These are phyloP conservation scores for Zophobas morio DNA, from an alignment of 1,140 invertebrate species.

Conservation along the genomic window DNA sequence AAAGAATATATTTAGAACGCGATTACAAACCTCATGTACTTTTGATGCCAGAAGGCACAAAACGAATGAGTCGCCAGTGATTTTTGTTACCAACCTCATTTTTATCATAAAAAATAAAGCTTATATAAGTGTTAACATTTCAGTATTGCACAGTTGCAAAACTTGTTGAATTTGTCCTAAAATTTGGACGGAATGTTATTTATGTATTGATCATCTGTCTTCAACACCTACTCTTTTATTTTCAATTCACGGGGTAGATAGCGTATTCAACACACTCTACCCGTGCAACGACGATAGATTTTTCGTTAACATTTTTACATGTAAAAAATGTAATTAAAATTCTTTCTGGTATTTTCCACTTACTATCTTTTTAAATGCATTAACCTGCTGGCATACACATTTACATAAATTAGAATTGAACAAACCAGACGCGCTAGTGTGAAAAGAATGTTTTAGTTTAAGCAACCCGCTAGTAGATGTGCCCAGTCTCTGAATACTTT, in stretches of 20 bases:
- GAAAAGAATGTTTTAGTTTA: conserved; percentile 6
- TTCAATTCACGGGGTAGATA: background rate
- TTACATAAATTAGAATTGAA: conserved; percentile 7
- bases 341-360: background rate
- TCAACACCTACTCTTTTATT: conserved; percentile 9
- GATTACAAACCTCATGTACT: too few species aligned
- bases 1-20: too few species aligned
- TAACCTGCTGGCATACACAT: conserved; percentile 12
- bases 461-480: background rate
- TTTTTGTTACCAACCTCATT: background rate
- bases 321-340: conserved; percentile 35
- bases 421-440: background rate
- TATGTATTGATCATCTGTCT: conserved; percentile 31
- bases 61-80: background rate
- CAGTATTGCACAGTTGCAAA: background rate
- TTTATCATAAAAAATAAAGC: background rate
- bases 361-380: conserved; percentile 9
- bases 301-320: background rate
- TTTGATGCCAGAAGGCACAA: too few species aligned
- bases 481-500: background rate
- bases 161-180: conserved; percentile 40
- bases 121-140: conserved; percentile 34
- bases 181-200: conserved; percentile 44
- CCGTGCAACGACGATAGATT: conserved; percentile 36
- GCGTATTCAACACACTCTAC: background rate